These are phyloP conservation scores for Entomobrya multifasciata DNA, from an alignment of 2,888 invertebrate species.

Conservation along the genomic window DNA sequence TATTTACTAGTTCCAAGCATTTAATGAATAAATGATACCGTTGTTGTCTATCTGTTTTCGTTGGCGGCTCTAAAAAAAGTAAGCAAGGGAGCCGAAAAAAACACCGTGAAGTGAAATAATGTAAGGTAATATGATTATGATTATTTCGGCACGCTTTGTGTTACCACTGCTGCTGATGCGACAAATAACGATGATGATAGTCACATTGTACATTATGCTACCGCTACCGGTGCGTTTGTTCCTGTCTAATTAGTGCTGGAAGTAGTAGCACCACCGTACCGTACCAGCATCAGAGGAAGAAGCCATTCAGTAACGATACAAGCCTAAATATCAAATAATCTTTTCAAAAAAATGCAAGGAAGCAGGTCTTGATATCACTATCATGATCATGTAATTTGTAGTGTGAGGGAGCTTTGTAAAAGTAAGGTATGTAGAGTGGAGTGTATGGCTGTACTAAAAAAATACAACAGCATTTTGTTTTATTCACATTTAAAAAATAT, in stretches of 20 bases:
- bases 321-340: neutral
- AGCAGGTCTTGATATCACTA: no score
- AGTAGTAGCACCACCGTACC: no score
- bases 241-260: conserved; percentile 15
- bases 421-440: no score
- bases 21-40: conserved; percentile 30
- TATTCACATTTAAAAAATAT: no score
- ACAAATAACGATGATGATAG: neutral
- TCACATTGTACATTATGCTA: neutral
- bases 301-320: conserved; percentile 16
- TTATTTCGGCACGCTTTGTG: conserved; percentile 33
- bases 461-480: no score
- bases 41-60: neutral
- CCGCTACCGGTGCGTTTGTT: neutral
- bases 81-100: neutral
- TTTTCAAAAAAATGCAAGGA: no score
- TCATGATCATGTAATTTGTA: no score
- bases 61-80: no score
- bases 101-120: conserved; percentile 32
- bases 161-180: neutral
- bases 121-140: conserved; percentile 31
- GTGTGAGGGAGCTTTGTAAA: no score
- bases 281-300: neutral
- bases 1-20: neutral
- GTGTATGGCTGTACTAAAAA: no score